These are phyloP conservation scores for Choristoneura rosaceana DNA, from an alignment of 2,888 invertebrate species.

Conservation along the genomic window DNA sequence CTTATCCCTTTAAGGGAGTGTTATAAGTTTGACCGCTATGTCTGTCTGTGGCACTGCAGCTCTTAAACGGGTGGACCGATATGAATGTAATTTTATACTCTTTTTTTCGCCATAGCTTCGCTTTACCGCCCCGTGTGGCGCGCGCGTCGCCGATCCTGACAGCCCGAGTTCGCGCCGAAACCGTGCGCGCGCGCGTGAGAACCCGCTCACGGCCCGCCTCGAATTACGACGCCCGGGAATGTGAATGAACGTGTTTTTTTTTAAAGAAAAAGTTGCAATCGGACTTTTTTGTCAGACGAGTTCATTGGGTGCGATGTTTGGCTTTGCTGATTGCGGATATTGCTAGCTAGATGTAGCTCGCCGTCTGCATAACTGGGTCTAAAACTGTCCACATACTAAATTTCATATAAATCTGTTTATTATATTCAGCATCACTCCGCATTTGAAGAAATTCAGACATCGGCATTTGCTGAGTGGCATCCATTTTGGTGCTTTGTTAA, in stretches of 20 bases:
- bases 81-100: background rate
- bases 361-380: too few relatives aligned
- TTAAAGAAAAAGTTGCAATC: constrained; percentile 49
- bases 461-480: too few relatives aligned
- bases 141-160: constrained; percentile 52
- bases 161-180: constrained; percentile 72
- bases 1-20: too few relatives aligned
- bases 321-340: constrained; percentile 11
- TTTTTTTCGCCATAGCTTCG: background rate
- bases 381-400: too few relatives aligned
- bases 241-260: constrained; percentile 64
- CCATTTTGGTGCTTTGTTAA: too few relatives aligned
- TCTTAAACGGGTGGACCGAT: too few relatives aligned
- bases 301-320: constrained; percentile 28
- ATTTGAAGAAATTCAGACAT: too few relatives aligned
- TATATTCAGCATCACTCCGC: too few relatives aligned
- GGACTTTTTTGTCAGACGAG: constrained; percentile 55
- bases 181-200: constrained; percentile 77
- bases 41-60: too few relatives aligned
- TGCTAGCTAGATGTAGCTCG: background rate
- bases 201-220: constrained; percentile 67
- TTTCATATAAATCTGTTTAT: too few relatives aligned
- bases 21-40: too few relatives aligned
- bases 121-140: constrained; percentile 33
- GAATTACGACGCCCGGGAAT: constrained; percentile 69